Base-by-base conservation (phyloP, 1,140 invertebrate genomes). In the Chironomus striatipennis region DNA sequence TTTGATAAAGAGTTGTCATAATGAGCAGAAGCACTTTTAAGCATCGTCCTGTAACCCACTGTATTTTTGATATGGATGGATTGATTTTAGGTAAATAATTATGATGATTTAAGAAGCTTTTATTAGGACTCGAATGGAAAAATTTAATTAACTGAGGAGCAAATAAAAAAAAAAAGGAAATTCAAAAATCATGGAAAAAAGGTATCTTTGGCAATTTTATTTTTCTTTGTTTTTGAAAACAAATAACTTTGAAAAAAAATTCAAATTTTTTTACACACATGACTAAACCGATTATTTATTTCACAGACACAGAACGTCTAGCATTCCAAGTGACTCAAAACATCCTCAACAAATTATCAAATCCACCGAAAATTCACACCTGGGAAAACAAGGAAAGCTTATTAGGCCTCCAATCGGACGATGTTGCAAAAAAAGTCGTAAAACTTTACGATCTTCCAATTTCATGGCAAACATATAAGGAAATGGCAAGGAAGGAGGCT, bases 41-140 rank as follows among this genome's bases (percentile, higher is more conserved):
- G 64, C 86, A 85, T 74, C 86, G 86, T 79, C 87, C 86, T 76
- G 90, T 93, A 42, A 92, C 91, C 12, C 92, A 94, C 79, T 91
- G 91, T 77, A 91, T 94, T 77, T 94, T 94, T 79, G 92, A 94
- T 80, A 89, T 94, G 88, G 92, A 94, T 80, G 92, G 92, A 73
- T 82, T 93, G 73, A 81, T 93, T 73, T 85, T 94, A 76, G 90
- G 91, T 92, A 67, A n/a, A 43, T 43, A 47, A 12, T 47, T 47
- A 47, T 12, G 15, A 43, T 43, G 6, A 43, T 43, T 43, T 43
- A 7, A 43, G 10, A 43, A 7, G 5, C 42, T 7, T 43, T 10
- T 7, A 43, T 10, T 43, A n/a, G n/a, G 6, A 43, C 10, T 7
- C 10, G 6, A 43, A 43, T 7, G 6, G 10, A 43, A 7, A 7